Percentiles rank a stretch among this genome's conserved stretches.
phyloP scores from a whole-genome alignment of 2,113 vertebrate genomes.

The Nyctereutes procyonoides region DNA sequence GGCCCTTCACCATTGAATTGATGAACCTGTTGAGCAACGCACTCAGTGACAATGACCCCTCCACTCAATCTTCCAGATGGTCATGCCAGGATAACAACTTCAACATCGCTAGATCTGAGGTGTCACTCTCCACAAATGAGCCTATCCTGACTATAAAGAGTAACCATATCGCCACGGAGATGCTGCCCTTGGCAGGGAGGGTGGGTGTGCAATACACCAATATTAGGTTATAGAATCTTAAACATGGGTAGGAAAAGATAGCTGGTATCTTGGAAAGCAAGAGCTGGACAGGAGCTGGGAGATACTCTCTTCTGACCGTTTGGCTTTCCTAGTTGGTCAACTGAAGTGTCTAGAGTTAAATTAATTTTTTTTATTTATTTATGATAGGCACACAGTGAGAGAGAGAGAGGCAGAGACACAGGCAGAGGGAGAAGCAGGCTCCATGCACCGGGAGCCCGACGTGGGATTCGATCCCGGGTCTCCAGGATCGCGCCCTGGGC shows the following conservation, averaged over 20 bases:
- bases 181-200: accelerated
- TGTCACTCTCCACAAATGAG: neutral
- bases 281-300: too few species aligned
- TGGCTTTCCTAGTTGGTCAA: neutral
- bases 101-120: neutral
- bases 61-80: neutral
- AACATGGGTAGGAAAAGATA: neutral
- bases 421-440: too few species aligned
- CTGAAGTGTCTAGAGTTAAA: neutral
- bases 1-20: accelerated
- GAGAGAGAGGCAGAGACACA: too few species aligned
- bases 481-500: too few species aligned
- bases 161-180: accelerated
- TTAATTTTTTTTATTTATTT: too few species aligned
- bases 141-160: neutral
- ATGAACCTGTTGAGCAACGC: neutral
- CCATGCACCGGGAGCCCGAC: too few species aligned
- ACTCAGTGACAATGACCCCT: neutral
- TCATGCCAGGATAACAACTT: neutral
- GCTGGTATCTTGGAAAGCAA: neutral
- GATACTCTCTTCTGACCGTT: neutral
- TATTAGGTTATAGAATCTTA: neutral
- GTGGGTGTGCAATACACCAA: neutral
- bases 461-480: too few species aligned
- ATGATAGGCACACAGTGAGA: too few species aligned